These are phyloP conservation scores for Napeogenes inachia DNA, from an alignment of 2,888 invertebrate genomes.

Conservation along the genomic window DNA sequence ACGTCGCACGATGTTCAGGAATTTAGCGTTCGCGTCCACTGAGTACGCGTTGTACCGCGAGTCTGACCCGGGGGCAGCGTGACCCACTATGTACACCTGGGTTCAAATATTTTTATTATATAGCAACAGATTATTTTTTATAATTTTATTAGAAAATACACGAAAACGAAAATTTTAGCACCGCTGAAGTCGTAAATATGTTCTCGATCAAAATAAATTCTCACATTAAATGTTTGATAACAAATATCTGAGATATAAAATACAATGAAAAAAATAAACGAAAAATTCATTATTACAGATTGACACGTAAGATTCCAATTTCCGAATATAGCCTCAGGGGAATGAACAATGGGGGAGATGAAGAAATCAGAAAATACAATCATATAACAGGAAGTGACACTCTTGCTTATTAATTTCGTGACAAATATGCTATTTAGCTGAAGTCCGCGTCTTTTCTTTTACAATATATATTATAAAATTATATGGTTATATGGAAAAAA, in stretches of 20 bases:
- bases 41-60: conserved; percentile 85
- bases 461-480: neutral
- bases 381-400: conserved; percentile 6
- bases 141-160: no score
- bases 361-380: conserved; percentile 5
- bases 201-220: neutral
- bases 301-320: conserved; percentile 8
- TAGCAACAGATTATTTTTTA: neutral
- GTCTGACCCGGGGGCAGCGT: conserved; percentile 92
- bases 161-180: neutral
- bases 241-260: neutral
- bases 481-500: no score
- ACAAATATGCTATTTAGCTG: neutral
- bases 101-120: conserved; percentile 31
- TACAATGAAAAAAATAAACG: neutral
- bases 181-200: neutral
- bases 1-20: conserved; percentile 84
- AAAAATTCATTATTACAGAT: conserved; percentile 3
- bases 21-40: conserved; percentile 85
- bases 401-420: conserved; percentile 7
- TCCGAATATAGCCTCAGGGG: conserved; percentile 7
- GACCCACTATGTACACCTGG: conserved; percentile 94
- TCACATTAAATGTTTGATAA: neutral
- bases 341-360: conserved; percentile 6
- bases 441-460: neutral